Evolutionary conservation across 2,113 vertebrate species (phyloP).

Genomic region (Saiga tatarica): DNA sequence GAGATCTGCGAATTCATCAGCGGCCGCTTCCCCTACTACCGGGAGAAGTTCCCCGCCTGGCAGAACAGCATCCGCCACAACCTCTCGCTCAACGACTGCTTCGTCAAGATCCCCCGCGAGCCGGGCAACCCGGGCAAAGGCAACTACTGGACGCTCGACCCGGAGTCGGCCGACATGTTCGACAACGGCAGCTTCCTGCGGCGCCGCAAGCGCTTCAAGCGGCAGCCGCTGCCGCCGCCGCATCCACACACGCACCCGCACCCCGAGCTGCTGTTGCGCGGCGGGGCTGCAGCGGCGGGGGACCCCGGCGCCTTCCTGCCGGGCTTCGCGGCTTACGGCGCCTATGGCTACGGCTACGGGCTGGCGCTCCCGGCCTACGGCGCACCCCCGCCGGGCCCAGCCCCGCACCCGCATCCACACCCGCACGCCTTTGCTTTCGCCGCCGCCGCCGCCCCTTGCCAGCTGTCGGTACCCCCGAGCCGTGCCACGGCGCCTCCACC

Average conservation of each 20-base stretch:
- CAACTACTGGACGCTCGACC: constrained; percentile 97
- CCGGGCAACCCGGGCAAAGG: constrained; percentile 94
- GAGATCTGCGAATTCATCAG: constrained; percentile 99
- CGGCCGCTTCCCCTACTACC: constrained; percentile 94
- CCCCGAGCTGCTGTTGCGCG: constrained; percentile 88
- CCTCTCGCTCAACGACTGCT: constrained; percentile 94
- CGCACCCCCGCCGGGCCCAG: constrained; percentile 79
- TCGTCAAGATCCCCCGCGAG: constrained; percentile 93
- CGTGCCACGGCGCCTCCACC: constrained; percentile 82
- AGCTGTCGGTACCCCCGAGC: constrained; percentile 84
- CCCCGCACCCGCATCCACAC: constrained; percentile 72
- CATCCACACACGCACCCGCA: constrained; percentile 74
- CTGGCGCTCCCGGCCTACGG: constrained; percentile 93
- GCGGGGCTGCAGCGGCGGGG: constrained; percentile 84
- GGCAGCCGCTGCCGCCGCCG: constrained; percentile 87
- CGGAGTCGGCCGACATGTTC: constrained; percentile 98
- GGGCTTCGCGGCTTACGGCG: constrained; percentile 94
- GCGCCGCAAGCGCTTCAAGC: constrained; percentile 96
- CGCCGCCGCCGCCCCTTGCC: constrained; percentile 85
- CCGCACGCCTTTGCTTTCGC: constrained; percentile 87
- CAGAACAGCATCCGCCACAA: constrained; percentile 97
- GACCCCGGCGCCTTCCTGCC: constrained; percentile 93
- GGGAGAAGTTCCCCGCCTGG: constrained; percentile 96
- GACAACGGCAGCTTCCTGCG: constrained; percentile 98
- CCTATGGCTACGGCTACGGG: constrained; percentile 96